A percentile compares a stretch with the other conserved stretches of the same genome.
Evolutionary conservation across 2,113 vertebrate species (phyloP).

Genomic region (Oceanodroma tethys): DNA sequence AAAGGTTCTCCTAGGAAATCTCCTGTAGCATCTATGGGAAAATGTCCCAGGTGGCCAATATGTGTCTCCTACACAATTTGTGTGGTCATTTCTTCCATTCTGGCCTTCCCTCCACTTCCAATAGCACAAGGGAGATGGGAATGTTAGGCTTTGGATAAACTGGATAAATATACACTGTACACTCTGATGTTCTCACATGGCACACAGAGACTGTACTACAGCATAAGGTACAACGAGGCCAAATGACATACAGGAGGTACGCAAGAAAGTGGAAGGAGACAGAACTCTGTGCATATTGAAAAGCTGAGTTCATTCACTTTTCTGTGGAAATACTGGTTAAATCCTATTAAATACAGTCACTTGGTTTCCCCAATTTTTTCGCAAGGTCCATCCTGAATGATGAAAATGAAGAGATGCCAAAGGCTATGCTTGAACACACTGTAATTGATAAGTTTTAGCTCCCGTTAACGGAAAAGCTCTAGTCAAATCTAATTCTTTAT

Average conservation of each 20-base stretch:
- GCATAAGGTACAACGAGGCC: background rate
- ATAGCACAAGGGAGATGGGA: background rate
- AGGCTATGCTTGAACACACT: background rate
- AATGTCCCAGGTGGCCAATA: background rate
- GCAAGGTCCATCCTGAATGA: background rate
- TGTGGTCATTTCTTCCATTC: background rate
- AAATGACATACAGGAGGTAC: background rate
- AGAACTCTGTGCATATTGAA: background rate
- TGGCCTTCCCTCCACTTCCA: background rate
- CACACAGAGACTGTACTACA: background rate
- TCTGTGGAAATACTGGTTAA: background rate
- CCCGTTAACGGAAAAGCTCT: background rate
- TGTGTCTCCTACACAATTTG: background rate
- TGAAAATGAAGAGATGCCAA: background rate
- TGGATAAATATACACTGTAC: background rate
- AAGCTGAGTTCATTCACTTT: background rate
- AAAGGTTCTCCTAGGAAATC: background rate
- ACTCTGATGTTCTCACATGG: background rate
- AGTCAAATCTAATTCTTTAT: background rate
- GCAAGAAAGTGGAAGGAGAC: background rate
- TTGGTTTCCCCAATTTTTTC: background rate
- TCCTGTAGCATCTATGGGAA: background rate
- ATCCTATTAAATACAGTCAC: background rate
- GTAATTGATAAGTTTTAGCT: background rate
- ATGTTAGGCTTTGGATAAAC: background rate